phyloP scores from a whole-genome alignment of 1,140 invertebrate species.

The Neoseiulus cucumeris region DNA sequence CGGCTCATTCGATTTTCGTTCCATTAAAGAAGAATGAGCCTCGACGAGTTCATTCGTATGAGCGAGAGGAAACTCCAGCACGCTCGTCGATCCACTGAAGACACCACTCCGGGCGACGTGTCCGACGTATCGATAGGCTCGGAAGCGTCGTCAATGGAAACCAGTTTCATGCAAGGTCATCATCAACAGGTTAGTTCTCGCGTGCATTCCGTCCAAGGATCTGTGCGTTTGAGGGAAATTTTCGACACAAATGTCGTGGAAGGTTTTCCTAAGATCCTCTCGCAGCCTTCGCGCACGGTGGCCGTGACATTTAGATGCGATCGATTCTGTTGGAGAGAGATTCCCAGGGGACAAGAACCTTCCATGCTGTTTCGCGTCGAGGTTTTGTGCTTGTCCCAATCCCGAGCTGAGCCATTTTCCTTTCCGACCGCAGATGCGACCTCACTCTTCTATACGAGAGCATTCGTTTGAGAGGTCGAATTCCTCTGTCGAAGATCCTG shows the following conservation, averaged over 20 bases:
- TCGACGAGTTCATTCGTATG: constrained; percentile 44
- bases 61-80: constrained; percentile 28
- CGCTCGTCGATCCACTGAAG: neutral
- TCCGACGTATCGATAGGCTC: constrained; percentile 1
- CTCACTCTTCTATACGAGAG: constrained; percentile 5
- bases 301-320: too few relatives aligned
- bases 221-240: too few relatives aligned
- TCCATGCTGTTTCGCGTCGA: too few relatives aligned
- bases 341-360: too few relatives aligned
- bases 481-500: constrained; percentile 7
- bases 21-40: constrained; percentile 33
- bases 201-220: too few relatives aligned
- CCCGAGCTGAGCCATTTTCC: neutral
- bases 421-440: neutral
- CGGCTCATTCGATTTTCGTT: neutral
- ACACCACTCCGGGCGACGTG: constrained; percentile 4
- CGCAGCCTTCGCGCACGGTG: too few relatives aligned
- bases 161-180: constrained; percentile 8
- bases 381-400: too few relatives aligned
- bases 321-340: too few relatives aligned
- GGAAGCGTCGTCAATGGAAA: constrained; percentile 4
- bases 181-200: neutral
- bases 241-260: too few relatives aligned
- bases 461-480: constrained; percentile 6
- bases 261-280: too few relatives aligned